phyloP scores from a whole-genome alignment of 2,888 invertebrate genomes.

The Drosophila tanythrix region DNA sequence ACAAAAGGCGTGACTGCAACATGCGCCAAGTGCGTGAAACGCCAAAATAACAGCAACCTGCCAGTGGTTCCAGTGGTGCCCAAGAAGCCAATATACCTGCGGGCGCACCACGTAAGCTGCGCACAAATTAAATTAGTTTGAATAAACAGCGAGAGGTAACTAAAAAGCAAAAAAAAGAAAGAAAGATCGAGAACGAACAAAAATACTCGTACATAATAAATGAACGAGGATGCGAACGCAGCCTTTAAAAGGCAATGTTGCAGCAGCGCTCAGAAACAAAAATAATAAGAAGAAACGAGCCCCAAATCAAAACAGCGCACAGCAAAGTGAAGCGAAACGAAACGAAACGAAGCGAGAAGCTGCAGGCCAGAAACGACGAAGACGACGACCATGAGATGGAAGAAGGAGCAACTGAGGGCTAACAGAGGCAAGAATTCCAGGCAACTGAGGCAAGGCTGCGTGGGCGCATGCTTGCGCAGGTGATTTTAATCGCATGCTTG shows the following conservation, averaged over 20 bases:
- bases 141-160: constrained; percentile 75
- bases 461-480: constrained; percentile 82
- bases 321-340: constrained; percentile 15
- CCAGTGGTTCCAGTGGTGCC: constrained; percentile 47
- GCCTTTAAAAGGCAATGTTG: constrained; percentile 69
- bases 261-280: constrained; percentile 12
- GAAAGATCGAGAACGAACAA: constrained; percentile 42
- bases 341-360: constrained; percentile 34
- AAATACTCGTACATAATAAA: constrained; percentile 74
- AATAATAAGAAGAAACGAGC: constrained; percentile 58
- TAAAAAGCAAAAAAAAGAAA: constrained; percentile 32
- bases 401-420: constrained; percentile 27
- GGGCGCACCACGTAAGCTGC: constrained; percentile 71
- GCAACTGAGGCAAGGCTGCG: constrained; percentile 54
- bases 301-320: constrained; percentile 63
- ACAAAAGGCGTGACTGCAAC: constrained; percentile 82
- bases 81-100: constrained; percentile 59
- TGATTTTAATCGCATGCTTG: constrained; percentile 84
- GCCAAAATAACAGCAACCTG: constrained; percentile 78
- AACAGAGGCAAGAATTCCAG: constrained; percentile 16
- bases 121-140: constrained; percentile 80
- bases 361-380: constrained; percentile 24
- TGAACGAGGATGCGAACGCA: constrained; percentile 71
- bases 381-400: constrained; percentile 41
- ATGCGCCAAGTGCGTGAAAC: constrained; percentile 81